phyloP scores from a whole-genome alignment of 1,140 invertebrate genomes.

The Nebria ingens region DNA sequence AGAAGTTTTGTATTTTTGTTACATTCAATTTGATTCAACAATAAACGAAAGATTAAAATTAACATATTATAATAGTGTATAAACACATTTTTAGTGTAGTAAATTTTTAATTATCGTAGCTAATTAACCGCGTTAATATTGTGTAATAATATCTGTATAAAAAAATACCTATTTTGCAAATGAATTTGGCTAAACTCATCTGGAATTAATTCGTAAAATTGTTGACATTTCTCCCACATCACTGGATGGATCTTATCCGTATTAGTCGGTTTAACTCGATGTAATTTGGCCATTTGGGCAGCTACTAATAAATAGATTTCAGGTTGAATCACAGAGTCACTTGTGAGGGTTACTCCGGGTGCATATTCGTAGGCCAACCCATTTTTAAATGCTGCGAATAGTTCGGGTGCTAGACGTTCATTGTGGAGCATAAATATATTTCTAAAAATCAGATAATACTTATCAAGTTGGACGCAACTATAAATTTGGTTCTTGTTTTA shows the following conservation, averaged over 20 bases:
- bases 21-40: too few species aligned
- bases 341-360: constrained; percentile 67
- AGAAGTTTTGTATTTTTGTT: too few species aligned
- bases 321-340: constrained; percentile 54
- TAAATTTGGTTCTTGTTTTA: constrained; percentile 28
- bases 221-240: constrained; percentile 63
- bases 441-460: constrained; percentile 37
- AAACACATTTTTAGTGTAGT: too few species aligned
- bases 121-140: too few species aligned
- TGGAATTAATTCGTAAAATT: constrained; percentile 64
- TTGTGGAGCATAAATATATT: constrained; percentile 58
- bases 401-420: constrained; percentile 65
- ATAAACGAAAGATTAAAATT: too few species aligned
- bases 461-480: background rate
- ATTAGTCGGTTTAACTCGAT: constrained; percentile 43
- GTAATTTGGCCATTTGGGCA: constrained; percentile 69
- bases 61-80: too few species aligned
- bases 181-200: constrained; percentile 46
- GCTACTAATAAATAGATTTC: constrained; percentile 68
- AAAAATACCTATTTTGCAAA: constrained; percentile 51
- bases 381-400: constrained; percentile 90
- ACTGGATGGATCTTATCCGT: constrained; percentile 40
- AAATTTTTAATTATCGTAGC: background rate
- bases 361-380: constrained; percentile 90
- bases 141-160: constrained; percentile 13